Evolutionary conservation across 2,888 invertebrate species (phyloP), one percentile per base, ranked within the genome.

Genomic region (Brenthis ino): DNA sequence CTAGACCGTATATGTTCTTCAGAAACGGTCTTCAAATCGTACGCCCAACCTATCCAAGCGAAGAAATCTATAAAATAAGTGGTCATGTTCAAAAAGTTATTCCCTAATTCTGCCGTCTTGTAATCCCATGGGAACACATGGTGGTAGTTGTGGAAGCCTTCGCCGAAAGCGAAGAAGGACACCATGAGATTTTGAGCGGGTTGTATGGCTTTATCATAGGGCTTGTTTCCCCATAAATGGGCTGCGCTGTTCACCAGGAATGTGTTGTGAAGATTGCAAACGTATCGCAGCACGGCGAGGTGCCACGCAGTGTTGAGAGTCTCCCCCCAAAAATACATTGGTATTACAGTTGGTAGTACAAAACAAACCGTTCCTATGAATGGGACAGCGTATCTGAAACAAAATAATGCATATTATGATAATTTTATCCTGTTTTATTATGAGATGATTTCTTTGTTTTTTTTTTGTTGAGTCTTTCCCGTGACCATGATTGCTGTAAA

Each of bases 181-280:
- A 83, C 81, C 0, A 75, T 6, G 0, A 75, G 70, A 33, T 75
- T 82, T 67, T 86, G 80, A 0, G 72, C 70, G 0, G 87, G 77
- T 14, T 72, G 60, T 1, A 86, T 82, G 48, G 68, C 74, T 72
- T 79, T 82, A 64, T 95, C 90, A 70, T 93, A 93, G 6, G 93
- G 91, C 58, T 84, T 88, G 67, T 82, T 82, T 0, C 93, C 93
- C 81, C 85, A 89, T 28, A 87, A 76, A 79, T 95, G 95, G 8
- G 95, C 95, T 12, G 93, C 93, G 75, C 94, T 94, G 86, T 95
- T 95, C n/a, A 95, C 94, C 20, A 94, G 83, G 94, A 95, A 95
- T 13, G 80, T 79, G 2, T 8, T 64, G 82, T 95, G 94, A n/a
- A 95, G 87, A n/a, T 90, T 91, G 68, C 90, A 79, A 12, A 89